Percentiles rank a stretch among this genome's conserved stretches.
phyloP scores from a whole-genome alignment of 2,797 vertebrate genomes.

The Champsocephalus esox region DNA sequence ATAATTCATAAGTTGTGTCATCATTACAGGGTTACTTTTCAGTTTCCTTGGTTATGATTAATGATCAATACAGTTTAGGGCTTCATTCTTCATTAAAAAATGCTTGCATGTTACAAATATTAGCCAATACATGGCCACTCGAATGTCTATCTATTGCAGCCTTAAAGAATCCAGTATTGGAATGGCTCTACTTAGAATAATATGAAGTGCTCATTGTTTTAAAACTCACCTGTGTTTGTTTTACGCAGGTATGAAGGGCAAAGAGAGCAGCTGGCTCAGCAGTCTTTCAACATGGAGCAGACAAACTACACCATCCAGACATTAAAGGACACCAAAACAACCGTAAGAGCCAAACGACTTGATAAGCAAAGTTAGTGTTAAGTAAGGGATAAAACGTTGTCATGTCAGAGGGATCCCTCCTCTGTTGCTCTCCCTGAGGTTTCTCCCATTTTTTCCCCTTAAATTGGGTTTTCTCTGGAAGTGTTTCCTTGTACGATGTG shows the following conservation, averaged over 20 bases:
- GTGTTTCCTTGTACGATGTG: no score
- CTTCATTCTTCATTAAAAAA: background rate
- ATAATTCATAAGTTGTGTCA: background rate
- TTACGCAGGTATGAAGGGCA: constrained; percentile 95
- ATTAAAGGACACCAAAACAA: constrained; percentile 98
- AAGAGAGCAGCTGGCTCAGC: constrained; percentile 95
- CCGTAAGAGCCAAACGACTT: constrained; percentile 82
- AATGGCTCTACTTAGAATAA: background rate
- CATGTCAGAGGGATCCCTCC: no score
- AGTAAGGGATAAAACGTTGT: background rate
- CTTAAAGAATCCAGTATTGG: background rate
- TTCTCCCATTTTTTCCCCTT: no score
- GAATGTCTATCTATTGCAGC: background rate
- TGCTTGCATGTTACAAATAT: background rate
- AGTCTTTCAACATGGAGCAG: constrained; percentile 99
- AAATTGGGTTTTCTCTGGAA: no score
- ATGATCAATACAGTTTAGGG: background rate
- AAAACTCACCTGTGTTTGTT: constrained; percentile 3
- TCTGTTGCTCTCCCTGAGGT: no score
- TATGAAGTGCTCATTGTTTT: background rate
- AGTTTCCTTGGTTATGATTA: background rate
- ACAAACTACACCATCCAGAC: constrained; percentile 98
- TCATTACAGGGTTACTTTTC: background rate
- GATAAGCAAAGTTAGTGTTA: constrained; percentile 2
- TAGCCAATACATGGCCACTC: background rate